Base-by-base conservation (phyloP, 1,140 invertebrate genomes). In the Bombus affinis region DNA sequence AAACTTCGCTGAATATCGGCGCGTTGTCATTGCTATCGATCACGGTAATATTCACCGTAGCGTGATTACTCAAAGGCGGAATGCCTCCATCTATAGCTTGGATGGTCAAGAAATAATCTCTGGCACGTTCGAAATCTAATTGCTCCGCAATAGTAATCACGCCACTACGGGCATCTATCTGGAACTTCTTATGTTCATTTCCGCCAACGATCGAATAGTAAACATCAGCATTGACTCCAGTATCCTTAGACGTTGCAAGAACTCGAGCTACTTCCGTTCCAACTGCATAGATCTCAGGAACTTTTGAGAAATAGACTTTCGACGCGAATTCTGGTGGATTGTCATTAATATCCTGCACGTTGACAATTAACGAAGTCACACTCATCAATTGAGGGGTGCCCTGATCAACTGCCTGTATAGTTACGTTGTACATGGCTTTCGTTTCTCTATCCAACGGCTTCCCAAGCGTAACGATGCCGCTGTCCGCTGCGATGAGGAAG, bases 211-310 rank as follows among this genome's bases (percentile, higher is more conserved):
- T 97, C 44, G 97, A 97, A 93, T 99, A 99, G 47, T 97, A 96
- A 44, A 99, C 98, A 92, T 98, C 97, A 0, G 98, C 98, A 95
- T 99, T 99, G 25, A 98, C 96, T 25, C 99, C 99, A 39, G 97
- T 97, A 93, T 99, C 99, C 89, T 97, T 97, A n/a, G 99, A 99
- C 0, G 97, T 98, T 2, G 99, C 99, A 73, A 97, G 95, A 1
- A 99, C 97, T 88, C 97, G 96, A 9, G 97, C 96, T 12, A 99
- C 96, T 93, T 98, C 97, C 25, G 97, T 97, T 84, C 97, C 97
- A 72, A 97, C 95, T 25, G 96, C 95, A 88, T 97, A 96, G 82
- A 97, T 96, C 95, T 98, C 98, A 18, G 97, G 96, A 12, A 98
- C 96, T 66, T 95, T 95, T 3, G 97, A 97, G 89, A 95, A 96